A percentile compares a stretch with the other conserved stretches of the same genome.
Conservation (phyloP, 2,113 vertebrate genomes). For the Tupaia chinensis region DNA sequence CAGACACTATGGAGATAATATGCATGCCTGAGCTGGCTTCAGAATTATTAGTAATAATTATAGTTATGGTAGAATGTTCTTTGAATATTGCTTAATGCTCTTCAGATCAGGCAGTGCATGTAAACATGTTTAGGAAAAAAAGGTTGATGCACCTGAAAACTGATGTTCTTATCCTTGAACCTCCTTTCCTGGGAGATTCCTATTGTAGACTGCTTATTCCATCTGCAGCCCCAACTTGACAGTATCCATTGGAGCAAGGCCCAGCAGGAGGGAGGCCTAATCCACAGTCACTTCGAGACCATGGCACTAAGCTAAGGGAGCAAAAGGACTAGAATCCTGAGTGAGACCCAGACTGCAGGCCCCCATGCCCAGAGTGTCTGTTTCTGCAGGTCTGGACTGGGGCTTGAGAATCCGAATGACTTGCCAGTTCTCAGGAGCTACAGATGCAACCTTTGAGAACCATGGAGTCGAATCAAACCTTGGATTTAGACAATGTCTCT, state of each 20-base stretch:
- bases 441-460: neutral
- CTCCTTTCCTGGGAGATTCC: neutral
- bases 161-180: neutral
- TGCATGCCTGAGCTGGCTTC: neutral
- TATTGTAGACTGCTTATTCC: neutral
- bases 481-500: too few relatives aligned
- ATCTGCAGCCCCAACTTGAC: neutral
- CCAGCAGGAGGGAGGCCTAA: neutral
- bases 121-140: conserved; percentile 7
- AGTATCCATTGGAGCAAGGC: neutral
- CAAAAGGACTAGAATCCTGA: neutral
- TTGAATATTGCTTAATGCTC: neutral
- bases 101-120: neutral
- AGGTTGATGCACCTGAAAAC: neutral
- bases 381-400: neutral
- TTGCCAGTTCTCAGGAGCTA: neutral
- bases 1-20: neutral
- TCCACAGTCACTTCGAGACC: neutral
- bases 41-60: neutral
- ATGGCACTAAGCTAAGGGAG: neutral
- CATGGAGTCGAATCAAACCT: too few relatives aligned
- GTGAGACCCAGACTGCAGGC: neutral
- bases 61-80: neutral
- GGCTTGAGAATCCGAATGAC: neutral
- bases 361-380: accelerated